These are phyloP conservation scores for Chromobotia macracanthus DNA, from an alignment of 2,797 vertebrate species.

Conservation along the genomic window DNA sequence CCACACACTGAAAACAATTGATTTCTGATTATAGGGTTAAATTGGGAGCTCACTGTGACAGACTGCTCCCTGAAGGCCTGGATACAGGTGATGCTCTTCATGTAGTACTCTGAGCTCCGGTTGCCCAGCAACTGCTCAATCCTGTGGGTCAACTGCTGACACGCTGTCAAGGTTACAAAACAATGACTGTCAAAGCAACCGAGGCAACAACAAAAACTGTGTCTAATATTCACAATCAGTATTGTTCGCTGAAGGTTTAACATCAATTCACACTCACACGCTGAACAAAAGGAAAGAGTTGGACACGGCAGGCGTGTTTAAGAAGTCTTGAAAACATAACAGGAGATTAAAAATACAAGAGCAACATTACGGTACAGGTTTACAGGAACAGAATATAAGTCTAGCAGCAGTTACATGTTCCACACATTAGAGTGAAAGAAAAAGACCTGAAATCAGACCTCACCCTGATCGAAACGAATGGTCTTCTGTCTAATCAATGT, in stretches of 20 bases:
- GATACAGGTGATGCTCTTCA: constrained; percentile 90
- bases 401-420: too few relatives aligned
- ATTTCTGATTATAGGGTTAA: constrained; percentile 22
- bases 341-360: neutral
- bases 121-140: constrained; percentile 92
- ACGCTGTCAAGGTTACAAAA: constrained; percentile 77
- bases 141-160: constrained; percentile 86
- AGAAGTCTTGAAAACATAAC: neutral
- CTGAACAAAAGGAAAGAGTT: neutral
- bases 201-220: constrained; percentile 25
- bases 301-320: neutral
- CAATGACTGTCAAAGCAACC: constrained; percentile 56
- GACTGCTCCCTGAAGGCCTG: constrained; percentile 89
- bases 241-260: neutral
- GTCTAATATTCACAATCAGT: constrained; percentile 2
- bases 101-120: constrained; percentile 85
- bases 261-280: neutral
- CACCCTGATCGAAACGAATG: constrained; percentile 86
- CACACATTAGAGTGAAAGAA: too few relatives aligned
- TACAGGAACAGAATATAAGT: neutral
- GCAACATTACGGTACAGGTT: neutral
- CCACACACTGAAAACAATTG: constrained; percentile 1
- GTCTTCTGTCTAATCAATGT: constrained; percentile 83
- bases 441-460: constrained; percentile 66
- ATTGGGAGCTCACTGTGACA: constrained; percentile 80